Base-by-base conservation (phyloP, 2,113 vertebrate genomes). In the Romanogobio albipinnatus region DNA sequence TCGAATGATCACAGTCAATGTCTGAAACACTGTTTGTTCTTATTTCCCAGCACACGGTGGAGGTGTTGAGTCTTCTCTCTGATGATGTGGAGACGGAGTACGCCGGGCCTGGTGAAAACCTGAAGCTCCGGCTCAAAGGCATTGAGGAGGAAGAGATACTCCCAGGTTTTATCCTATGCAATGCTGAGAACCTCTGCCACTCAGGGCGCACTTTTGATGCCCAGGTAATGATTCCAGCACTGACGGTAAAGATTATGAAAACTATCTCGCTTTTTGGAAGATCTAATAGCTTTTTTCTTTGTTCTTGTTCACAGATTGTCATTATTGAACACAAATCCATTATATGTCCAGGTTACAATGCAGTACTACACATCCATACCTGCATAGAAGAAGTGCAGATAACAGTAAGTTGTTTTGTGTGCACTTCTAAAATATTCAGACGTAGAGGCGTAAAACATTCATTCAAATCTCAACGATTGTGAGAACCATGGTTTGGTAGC, bases 301-400 rank as follows among this genome's bases (percentile, higher is more conserved):
- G 10, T 33, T 87, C 9, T 84, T 61, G 70, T 82, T 93, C 94
- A 77, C 85, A 99, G 97, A 99, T 99, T 90, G 97, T 99, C 92
- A 99, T 99, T 92, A 99, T 99, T 90, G 98, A 99, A 95, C 98
- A 99, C 96, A 99, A 99, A 93, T 99, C 98, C 89, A 99, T 99
- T 94, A 99, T 99, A 91, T 99, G 98, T 93, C 98, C 98, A 77
- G 98, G 98, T 91, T 99, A 99, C 90, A 99, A 99, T 88, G 98
- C 98, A 87, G 98, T 99, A 89, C 95, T 99, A 90, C 98, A 99
- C 93, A 98, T 99, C 92, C 98, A 99, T 90, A 99, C 97, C 91
- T 99, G 98, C 93, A 99, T 98, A 81, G 98, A 99, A 94, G 98
- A 99, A 95, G 97, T 99, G 53, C 98, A 99, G 92, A 99, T 99